These are phyloP conservation scores for Tachina grossa DNA, from an alignment of 2,888 invertebrate genomes.

Conservation along the genomic window DNA sequence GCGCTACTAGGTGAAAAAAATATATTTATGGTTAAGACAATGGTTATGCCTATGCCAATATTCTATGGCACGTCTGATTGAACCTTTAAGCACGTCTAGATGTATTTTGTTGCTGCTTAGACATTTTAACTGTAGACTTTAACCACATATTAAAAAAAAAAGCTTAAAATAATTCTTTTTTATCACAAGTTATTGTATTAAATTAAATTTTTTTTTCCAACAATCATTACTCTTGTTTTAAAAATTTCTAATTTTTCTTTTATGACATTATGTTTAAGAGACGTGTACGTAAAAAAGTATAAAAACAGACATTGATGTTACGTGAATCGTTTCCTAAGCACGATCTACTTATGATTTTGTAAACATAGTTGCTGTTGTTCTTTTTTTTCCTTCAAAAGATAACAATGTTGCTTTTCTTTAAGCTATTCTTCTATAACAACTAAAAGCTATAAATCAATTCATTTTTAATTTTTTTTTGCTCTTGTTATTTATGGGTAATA, in stretches of 20 bases:
- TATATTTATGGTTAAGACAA: too few relatives aligned
- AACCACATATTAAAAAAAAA: too few relatives aligned
- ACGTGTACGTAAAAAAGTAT: conserved; percentile 11
- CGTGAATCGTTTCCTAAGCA: conserved; percentile 63
- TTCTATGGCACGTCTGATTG: too few relatives aligned
- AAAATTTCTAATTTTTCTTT: conserved; percentile 26
- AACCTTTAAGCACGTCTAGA: too few relatives aligned
- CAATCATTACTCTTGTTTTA: not conserved
- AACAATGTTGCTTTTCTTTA: conserved; percentile 13
- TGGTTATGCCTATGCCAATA: too few relatives aligned
- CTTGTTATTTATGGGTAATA: conserved; percentile 46
- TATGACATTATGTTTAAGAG: conserved; percentile 30
- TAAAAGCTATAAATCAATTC: conserved; percentile 67
- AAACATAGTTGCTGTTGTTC: not conserved
- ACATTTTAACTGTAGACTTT: too few relatives aligned
- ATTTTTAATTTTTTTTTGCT: conserved; percentile 38
- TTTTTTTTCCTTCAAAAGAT: conserved; percentile 3
- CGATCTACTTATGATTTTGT: conserved; percentile 36
- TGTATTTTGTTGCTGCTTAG: too few relatives aligned
- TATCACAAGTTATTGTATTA: too few relatives aligned
- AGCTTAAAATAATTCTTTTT: too few relatives aligned
- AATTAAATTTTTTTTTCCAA: not conserved
- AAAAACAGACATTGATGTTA: conserved; percentile 48
- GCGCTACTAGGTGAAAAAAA: too few relatives aligned
- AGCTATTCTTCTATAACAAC: conserved; percentile 28